Evolutionary conservation across 2,113 vertebrate species (phyloP).

Genomic region (Arvicanthis niloticus): DNA sequence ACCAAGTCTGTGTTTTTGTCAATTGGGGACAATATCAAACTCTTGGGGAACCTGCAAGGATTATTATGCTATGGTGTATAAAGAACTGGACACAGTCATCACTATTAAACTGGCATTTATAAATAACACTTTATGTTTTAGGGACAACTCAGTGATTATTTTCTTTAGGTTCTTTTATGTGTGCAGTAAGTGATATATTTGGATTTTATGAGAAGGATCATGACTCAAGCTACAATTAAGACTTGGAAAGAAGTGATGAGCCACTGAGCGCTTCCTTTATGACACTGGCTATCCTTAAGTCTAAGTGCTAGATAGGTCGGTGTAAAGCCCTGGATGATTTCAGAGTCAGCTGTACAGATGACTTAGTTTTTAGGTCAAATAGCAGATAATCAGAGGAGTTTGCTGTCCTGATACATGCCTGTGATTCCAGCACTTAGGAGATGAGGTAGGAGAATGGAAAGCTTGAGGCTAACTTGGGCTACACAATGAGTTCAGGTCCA

Average conservation of each 20-base stretch:
- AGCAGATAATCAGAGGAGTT: background rate
- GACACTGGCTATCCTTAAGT: background rate
- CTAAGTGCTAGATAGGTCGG: background rate
- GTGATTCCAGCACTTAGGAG: background rate
- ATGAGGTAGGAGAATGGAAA: background rate
- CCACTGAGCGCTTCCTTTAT: background rate
- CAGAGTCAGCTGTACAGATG: background rate
- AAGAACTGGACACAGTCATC: background rate
- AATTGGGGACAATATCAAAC: background rate
- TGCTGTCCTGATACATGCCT: background rate
- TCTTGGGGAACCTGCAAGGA: background rate
- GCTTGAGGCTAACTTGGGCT: background rate
- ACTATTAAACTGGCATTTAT: background rate
- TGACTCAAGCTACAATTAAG: background rate
- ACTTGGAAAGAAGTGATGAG: constrained; percentile 1
- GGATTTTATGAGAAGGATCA: background rate
- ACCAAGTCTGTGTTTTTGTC: background rate
- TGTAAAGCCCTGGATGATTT: background rate
- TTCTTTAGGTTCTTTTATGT: background rate
- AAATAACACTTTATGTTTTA: constrained; percentile 20
- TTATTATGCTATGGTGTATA: background rate
- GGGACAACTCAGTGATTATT: constrained; percentile 23
- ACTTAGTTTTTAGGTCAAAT: background rate
- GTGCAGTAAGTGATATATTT: background rate
- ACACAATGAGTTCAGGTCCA: background rate